Percentiles rank a stretch among this genome's conserved stretches.
Conservation (phyloP, 2,888 invertebrate genomes). For the Pogonocherus hispidulus region DNA sequence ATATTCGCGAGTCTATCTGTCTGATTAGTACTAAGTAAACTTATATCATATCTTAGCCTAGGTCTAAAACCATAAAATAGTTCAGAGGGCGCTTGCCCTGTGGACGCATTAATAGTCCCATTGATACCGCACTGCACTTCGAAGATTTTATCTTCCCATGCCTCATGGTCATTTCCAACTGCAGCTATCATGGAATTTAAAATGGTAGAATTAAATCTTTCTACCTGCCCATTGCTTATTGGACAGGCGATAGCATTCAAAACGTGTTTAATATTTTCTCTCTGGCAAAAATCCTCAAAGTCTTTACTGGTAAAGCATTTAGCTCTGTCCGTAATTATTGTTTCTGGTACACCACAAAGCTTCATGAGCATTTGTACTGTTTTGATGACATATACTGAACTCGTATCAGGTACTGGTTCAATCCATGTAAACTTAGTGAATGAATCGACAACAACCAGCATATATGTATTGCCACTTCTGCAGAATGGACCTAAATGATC, state of each 20-base stretch:
- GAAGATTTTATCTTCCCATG: constrained; percentile 4
- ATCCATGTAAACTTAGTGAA: constrained; percentile 30
- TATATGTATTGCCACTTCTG: constrained; percentile 28
- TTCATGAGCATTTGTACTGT: constrained; percentile 12
- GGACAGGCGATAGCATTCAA: constrained; percentile 17
- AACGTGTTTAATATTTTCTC: constrained; percentile 14
- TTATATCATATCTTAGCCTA: background rate
- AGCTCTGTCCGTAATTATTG: constrained; percentile 23
- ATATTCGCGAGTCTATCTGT: no score
- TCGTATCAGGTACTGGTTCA: constrained; percentile 39
- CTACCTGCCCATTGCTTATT: constrained; percentile 28
- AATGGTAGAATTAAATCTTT: constrained; percentile 16
- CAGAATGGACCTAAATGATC: constrained; percentile 52
- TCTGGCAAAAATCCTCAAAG: constrained; percentile 2
- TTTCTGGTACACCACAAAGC: constrained; percentile 2
- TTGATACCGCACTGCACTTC: constrained; percentile 12
- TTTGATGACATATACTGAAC: constrained; percentile 6
- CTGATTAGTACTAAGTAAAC: no score
- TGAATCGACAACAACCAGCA: constrained; percentile 33
- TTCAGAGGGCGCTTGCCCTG: background rate
- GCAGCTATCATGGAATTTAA: constrained; percentile 6
- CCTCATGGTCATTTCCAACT: constrained; percentile 1
- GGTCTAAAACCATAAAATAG: constrained; percentile 10
- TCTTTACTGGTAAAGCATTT: constrained; percentile 14
- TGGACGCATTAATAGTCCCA: constrained; percentile 2